These are phyloP conservation scores for Marisa cornuarietis DNA, from an alignment of 1,140 invertebrate species.

Conservation along the genomic window DNA sequence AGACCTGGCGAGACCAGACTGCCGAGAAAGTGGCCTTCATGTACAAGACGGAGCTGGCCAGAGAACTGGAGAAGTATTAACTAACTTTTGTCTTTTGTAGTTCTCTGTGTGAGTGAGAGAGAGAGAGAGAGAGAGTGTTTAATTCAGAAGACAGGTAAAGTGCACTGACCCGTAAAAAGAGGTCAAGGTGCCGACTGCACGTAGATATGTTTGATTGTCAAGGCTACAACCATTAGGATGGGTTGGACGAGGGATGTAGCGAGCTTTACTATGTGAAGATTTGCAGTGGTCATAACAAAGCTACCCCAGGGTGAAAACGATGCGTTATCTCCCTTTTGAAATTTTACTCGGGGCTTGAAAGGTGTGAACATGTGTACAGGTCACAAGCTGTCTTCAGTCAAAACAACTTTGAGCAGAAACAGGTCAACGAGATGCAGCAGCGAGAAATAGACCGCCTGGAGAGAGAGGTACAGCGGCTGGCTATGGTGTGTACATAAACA, in stretches of 20 bases:
- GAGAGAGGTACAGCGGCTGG: constrained; percentile 43
- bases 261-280: not conserved
- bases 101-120: not conserved
- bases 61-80: constrained; percentile 45
- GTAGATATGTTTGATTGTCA: not conserved
- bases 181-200: too few relatives aligned
- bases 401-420: constrained; percentile 26
- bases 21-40: constrained; percentile 34
- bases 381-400: constrained; percentile 29
- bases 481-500: constrained; percentile 33
- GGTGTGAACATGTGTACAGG: constrained; percentile 8
- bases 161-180: too few relatives aligned
- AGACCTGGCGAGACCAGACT: constrained; percentile 31
- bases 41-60: constrained; percentile 27
- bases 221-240: not conserved
- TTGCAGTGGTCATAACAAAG: too few relatives aligned
- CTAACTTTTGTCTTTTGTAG: constrained; percentile 14
- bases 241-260: not conserved
- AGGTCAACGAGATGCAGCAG: constrained; percentile 42
- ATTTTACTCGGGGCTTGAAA: not conserved
- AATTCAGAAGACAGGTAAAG: too few relatives aligned
- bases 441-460: constrained; percentile 49
- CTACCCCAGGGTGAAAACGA: too few relatives aligned
- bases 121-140: too few relatives aligned
- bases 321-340: too few relatives aligned